These are phyloP conservation scores for Unio pictorum DNA, from an alignment of 2,888 invertebrate species.

Conservation along the genomic window DNA sequence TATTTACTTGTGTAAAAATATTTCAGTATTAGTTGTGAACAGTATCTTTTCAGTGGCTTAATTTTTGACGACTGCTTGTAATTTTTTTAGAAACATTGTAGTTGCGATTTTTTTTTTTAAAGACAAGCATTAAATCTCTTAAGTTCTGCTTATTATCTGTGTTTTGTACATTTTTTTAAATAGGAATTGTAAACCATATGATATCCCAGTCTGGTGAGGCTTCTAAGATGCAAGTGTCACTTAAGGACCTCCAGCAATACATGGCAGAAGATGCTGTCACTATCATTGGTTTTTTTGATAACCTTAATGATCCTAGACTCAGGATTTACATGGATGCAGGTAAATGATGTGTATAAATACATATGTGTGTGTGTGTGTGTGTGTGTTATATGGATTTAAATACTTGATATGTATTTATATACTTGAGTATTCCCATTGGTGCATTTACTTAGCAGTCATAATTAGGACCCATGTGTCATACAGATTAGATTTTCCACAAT, in stretches of 20 bases:
- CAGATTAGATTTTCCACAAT: no score
- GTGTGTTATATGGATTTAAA: no score
- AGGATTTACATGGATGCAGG: conserved; percentile 72
- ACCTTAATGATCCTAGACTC: conserved; percentile 69
- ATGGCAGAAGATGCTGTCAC: conserved; percentile 72
- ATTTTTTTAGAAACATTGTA: no score
- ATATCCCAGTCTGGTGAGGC: conserved; percentile 72
- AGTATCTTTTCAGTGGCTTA: no score
- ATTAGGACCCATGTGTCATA: no score
- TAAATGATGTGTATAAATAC: conserved; percentile 27
- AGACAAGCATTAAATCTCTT: background rate
- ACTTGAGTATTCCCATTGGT: no score
- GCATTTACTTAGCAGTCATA: no score
- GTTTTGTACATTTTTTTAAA: conserved; percentile 6
- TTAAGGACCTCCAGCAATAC: conserved; percentile 68
- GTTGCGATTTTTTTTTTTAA: no score
- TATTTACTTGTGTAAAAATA: no score
- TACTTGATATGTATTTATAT: no score
- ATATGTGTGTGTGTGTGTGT: background rate
- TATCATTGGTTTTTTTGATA: conserved; percentile 75
- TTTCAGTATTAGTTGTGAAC: no score
- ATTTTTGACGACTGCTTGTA: no score
- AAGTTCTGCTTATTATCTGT: background rate
- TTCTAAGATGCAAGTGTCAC: conserved; percentile 62
- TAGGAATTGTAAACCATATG: conserved; percentile 75